Evolutionary conservation across 2,797 vertebrate genomes (phyloP).

Genomic region (Xiphorhynchus erythropygius): DNA sequence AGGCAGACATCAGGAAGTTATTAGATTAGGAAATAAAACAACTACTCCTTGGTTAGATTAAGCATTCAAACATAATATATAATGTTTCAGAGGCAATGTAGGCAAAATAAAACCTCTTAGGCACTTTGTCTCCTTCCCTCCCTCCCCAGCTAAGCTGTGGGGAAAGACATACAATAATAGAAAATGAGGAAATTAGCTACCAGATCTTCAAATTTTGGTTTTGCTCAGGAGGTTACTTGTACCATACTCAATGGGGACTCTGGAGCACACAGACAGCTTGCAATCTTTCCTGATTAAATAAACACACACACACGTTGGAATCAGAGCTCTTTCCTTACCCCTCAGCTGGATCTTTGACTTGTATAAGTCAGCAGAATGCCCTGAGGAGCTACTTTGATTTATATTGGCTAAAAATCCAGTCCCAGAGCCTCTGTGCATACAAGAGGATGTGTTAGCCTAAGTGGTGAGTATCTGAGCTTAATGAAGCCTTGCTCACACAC

Average conservation of each 20-base stretch:
- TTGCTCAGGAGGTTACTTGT: not conserved
- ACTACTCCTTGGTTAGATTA: not conserved
- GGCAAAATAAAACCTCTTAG: not conserved
- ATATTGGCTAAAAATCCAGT: not conserved
- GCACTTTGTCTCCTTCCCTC: not conserved
- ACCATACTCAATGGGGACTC: not conserved
- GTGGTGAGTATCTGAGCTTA: not conserved
- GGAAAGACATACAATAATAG: not conserved
- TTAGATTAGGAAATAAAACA: constrained; percentile 31
- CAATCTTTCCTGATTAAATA: not conserved
- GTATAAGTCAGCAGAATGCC: not conserved
- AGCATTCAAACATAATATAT: not conserved
- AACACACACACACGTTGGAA: not conserved
- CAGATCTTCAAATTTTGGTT: not conserved
- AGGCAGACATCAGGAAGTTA: constrained; percentile 18
- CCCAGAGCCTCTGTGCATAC: not conserved
- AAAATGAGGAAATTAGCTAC: not conserved
- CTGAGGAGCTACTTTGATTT: constrained; percentile 7
- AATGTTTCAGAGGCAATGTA: not conserved
- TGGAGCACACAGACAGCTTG: not conserved
- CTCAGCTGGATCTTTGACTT: not conserved
- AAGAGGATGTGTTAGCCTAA: not conserved
- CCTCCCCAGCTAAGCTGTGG: not conserved
- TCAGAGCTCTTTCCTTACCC: constrained; percentile 1
- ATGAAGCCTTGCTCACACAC: not conserved